A percentile compares a stretch with the other conserved stretches of the same genome.
Conservation (phyloP, 2,797 vertebrate species). For the Bradypodion ventrale region DNA sequence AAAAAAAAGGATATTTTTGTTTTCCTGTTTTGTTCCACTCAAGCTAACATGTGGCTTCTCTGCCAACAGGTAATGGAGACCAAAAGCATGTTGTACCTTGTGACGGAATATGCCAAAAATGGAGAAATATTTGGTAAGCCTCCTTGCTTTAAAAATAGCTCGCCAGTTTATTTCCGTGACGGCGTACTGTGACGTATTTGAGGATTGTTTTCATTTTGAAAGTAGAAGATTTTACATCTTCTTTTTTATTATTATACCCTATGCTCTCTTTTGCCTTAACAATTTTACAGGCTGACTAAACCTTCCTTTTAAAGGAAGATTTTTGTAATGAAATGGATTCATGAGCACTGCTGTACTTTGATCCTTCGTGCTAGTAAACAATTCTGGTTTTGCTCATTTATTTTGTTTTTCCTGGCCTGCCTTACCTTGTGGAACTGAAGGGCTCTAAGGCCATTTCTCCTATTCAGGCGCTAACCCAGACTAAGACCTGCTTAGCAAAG, state of each 20-base stretch:
- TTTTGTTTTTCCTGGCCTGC: neutral
- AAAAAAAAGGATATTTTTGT: neutral
- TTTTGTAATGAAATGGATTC: neutral
- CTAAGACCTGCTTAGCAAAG: neutral
- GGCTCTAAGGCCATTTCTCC: neutral
- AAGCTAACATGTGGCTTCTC: slow-evolving; percentile 52
- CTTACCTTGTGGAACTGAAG: neutral
- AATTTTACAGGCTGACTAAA: neutral
- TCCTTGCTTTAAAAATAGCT: slow-evolving; percentile 11
- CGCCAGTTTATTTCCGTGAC: neutral
- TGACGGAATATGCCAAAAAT: slow-evolving; percentile 98
- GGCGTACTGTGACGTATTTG: neutral
- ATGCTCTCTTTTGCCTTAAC: neutral
- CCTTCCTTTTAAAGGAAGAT: neutral
- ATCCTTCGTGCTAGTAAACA: too few species aligned
- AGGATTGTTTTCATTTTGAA: neutral
- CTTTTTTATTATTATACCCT: neutral
- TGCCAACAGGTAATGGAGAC: slow-evolving; percentile 95
- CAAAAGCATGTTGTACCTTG: slow-evolving; percentile 98
- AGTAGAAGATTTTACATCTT: slow-evolving; percentile 1
- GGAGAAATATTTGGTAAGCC: slow-evolving; percentile 98
- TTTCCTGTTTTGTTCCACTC: neutral
- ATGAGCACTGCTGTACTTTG: neutral
- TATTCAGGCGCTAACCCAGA: neutral
- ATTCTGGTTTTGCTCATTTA: neutral